Evolutionary conservation across 1,140 invertebrate species (phyloP), one percentile per base, ranked within the genome.

Genomic region (Pseudomyrmex flavicornis): DNA sequence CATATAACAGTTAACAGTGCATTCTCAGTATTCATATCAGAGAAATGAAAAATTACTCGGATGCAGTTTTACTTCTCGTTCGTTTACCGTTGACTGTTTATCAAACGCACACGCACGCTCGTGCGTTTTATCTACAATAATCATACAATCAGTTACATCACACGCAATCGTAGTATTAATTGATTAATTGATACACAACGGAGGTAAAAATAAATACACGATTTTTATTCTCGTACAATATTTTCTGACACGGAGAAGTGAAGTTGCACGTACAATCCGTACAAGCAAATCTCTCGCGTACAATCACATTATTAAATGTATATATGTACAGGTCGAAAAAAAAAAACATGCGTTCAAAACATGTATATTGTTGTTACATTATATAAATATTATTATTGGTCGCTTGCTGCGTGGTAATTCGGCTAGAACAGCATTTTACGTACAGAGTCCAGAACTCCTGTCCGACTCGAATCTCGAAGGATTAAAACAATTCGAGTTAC

Each of bases 181-280:
- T 35, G 7, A 35, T 35, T 35, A 62, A 58, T 8, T 20, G 10
- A 13, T 72, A 20, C 50, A 12, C 4, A 68, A 44, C 20, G 9
- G n/a, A 3, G 5, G 75, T 87, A 69, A 68, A 85, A 79, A 85
- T 84, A 84, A 65, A 72, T 59, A 74, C 10, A 80, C 1, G 10
- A 87, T 88, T 88, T 84, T 84, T 84, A 52, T 12, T 12, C 50
- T 68, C 62, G 35, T 52, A 69, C 58, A 86, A 13, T 65, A 13
- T 65, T 44, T 44, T 70, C 35, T 35, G 12, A 62, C 8, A 61
- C 15, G 59, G 26, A 56, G 66, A 20, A 48, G 20, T 46, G 50
- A 2, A 68, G 10, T 48, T 26, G 46, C n/a, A 54, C 20, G 3
- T 35, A 8, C 46, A n/a, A 15, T 50, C 5, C n/a, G n/a, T n/a